Conservation (phyloP, 2,113 vertebrate genomes). For the Protomyctophum bolini region DNA sequence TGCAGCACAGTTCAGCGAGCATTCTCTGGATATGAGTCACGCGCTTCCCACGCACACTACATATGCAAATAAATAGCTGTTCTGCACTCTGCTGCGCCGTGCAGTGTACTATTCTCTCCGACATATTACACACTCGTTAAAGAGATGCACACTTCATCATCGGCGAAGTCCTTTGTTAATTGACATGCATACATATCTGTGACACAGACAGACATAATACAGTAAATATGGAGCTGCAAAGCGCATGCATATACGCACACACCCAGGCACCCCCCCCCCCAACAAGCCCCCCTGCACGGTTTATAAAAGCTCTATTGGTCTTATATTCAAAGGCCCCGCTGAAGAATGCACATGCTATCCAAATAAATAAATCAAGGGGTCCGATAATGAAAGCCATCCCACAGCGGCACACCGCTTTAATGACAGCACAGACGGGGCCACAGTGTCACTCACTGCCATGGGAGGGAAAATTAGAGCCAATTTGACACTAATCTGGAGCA, state of each 20-base stretch:
- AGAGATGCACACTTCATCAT: slow-evolving; percentile 21
- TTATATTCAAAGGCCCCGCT: slow-evolving; percentile 33
- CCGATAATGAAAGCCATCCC: slow-evolving; percentile 74
- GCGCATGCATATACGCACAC: slow-evolving; percentile 1
- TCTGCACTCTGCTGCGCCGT: slow-evolving; percentile 17
- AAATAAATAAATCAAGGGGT: slow-evolving; percentile 73
- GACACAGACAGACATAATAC: slow-evolving; percentile 4
- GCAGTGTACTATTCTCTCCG: slow-evolving; percentile 18
- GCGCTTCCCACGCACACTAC: slow-evolving; percentile 60
- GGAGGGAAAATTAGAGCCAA: slow-evolving; percentile 69
- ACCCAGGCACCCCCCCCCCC: slow-evolving; percentile 1
- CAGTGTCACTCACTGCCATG: slow-evolving; percentile 69
- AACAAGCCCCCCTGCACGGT: slow-evolving; percentile 43
- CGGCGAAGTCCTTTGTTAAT: slow-evolving; percentile 29
- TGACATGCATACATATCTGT: slow-evolving; percentile 14
- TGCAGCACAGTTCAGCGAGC: slow-evolving; percentile 58
- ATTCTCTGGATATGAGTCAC: slow-evolving; percentile 68
- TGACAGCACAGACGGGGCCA: slow-evolving; percentile 61
- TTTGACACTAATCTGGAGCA: slow-evolving; percentile 73
- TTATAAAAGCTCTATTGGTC: slow-evolving; percentile 53
- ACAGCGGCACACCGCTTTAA: slow-evolving; percentile 62
- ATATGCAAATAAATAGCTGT: slow-evolving; percentile 31
- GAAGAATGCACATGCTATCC: slow-evolving; percentile 65
- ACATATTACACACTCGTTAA: slow-evolving; percentile 26
- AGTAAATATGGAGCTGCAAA: slow-evolving; percentile 1